Evolutionary conservation across 1,140 invertebrate genomes (phyloP).

Genomic region (Zaprionus kolodkinae): DNA sequence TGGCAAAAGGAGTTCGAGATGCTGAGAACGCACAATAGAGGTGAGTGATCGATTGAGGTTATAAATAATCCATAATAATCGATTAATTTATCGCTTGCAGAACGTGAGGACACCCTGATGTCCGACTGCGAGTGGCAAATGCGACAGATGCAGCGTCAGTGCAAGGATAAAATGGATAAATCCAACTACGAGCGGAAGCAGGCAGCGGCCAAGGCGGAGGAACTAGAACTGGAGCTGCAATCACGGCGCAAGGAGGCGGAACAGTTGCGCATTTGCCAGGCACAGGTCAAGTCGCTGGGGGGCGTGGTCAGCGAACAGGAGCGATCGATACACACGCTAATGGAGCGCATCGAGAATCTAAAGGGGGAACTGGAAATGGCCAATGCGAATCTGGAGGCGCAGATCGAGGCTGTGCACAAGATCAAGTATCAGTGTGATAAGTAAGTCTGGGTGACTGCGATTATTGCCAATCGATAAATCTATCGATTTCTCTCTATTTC

Average conservation of each 20-base stretch:
- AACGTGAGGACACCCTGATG: conserved; percentile 87
- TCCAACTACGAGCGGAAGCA: conserved; percentile 85
- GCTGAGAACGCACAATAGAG: conserved; percentile 85
- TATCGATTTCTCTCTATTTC: not conserved
- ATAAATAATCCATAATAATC: not conserved
- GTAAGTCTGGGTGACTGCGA: conserved; percentile 46
- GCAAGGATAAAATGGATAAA: conserved; percentile 87
- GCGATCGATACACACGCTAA: conserved; percentile 85
- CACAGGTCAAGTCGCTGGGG: conserved; percentile 86
- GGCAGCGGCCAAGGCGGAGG: conserved; percentile 84
- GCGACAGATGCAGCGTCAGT: conserved; percentile 87
- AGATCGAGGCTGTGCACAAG: conserved; percentile 85
- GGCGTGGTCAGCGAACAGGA: conserved; percentile 87
- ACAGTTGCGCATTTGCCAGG: conserved; percentile 86
- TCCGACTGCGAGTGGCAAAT: conserved; percentile 90
- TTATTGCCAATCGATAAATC: not conserved
- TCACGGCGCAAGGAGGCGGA: conserved; percentile 84
- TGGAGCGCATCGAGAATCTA: conserved; percentile 86
- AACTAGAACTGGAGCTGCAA: conserved; percentile 84
- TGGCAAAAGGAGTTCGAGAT: conserved; percentile 88
- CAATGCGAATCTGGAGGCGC: conserved; percentile 86
- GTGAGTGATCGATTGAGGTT: conserved; percentile 25
- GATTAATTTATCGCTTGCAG: conserved; percentile 69
- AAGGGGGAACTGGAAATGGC: conserved; percentile 84
- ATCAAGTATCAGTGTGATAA: conserved; percentile 83